These are phyloP conservation scores for Siniperca obscura DNA, from an alignment of 2,797 vertebrate species.

Conservation along the genomic window DNA sequence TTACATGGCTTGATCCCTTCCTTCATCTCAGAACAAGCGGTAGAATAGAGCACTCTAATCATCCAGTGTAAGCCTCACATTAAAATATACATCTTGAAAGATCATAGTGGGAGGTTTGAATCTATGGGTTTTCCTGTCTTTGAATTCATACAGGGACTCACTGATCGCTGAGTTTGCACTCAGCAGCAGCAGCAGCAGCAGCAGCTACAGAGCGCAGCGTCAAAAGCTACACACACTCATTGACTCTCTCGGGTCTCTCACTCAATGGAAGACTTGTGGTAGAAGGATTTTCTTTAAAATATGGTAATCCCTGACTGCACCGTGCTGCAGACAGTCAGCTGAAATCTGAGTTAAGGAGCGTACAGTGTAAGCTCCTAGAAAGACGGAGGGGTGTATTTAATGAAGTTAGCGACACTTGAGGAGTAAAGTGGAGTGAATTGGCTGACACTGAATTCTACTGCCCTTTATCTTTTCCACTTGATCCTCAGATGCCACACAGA, in stretches of 20 bases:
- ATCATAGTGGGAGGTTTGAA: conserved; percentile 40
- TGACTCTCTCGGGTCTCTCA: conserved; percentile 50
- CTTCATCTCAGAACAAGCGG: conserved; percentile 31
- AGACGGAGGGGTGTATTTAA: conserved; percentile 69
- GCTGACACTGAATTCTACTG: conserved; percentile 52
- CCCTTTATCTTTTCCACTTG: conserved; percentile 44
- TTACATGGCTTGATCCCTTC: conserved; percentile 44
- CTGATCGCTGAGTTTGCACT: conserved; percentile 54
- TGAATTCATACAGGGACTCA: conserved; percentile 41
- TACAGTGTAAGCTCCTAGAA: conserved; percentile 69
- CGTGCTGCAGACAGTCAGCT: conserved; percentile 68
- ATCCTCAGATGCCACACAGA: conserved; percentile 52
- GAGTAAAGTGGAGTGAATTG: conserved; percentile 67
- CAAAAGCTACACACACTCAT: conserved; percentile 57
- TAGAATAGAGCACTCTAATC: conserved; percentile 36
- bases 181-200: neutral
- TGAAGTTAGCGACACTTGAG: conserved; percentile 81
- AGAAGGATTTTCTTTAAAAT: conserved; percentile 79
- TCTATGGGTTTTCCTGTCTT: conserved; percentile 54
- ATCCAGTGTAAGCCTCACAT: conserved; percentile 38
- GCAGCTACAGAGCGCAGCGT: conserved; percentile 46
- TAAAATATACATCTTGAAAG: conserved; percentile 49
- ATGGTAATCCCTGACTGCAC: conserved; percentile 81
- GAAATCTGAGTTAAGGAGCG: conserved; percentile 78
- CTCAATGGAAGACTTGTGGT: conserved; percentile 65